Conservation (phyloP, 2,888 invertebrate genomes). For the Drosophila demipolita region DNA sequence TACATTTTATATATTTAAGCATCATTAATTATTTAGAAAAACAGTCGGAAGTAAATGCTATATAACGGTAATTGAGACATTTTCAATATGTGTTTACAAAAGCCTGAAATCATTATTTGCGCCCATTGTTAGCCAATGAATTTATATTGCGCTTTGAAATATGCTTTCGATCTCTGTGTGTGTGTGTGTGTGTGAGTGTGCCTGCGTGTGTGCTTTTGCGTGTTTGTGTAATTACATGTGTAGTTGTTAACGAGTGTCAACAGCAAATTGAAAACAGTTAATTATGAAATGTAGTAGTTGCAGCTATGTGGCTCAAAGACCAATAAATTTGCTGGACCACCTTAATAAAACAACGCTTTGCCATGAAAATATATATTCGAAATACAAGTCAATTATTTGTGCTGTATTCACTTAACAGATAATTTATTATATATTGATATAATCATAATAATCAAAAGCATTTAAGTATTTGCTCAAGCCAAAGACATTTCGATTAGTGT, state of each 20-base stretch:
- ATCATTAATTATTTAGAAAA: slow-evolving; percentile 81
- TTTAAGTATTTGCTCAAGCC: neutral
- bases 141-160: slow-evolving; percentile 55
- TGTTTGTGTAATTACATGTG: slow-evolving; percentile 37
- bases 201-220: slow-evolving; percentile 5
- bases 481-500: neutral
- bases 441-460: neutral
- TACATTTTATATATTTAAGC: slow-evolving; percentile 69
- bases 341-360: neutral
- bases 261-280: slow-evolving; percentile 63
- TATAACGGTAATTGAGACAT: slow-evolving; percentile 80
- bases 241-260: slow-evolving; percentile 56
- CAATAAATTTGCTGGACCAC: slow-evolving; percentile 13
- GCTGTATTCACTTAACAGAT: neutral
- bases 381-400: slow-evolving; percentile 15
- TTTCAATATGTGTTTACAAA: slow-evolving; percentile 73
- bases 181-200: slow-evolving; percentile 6
- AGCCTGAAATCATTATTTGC: slow-evolving; percentile 54
- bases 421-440: slow-evolving; percentile 1
- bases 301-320: neutral
- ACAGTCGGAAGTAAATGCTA: slow-evolving; percentile 76
- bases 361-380: slow-evolving; percentile 4
- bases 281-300: slow-evolving; percentile 42
- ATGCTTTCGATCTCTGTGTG: slow-evolving; percentile 22
- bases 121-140: slow-evolving; percentile 50